These are phyloP conservation scores for Leptinotarsa tumamoca DNA, from an alignment of 2,888 invertebrate species.

Conservation along the genomic window DNA sequence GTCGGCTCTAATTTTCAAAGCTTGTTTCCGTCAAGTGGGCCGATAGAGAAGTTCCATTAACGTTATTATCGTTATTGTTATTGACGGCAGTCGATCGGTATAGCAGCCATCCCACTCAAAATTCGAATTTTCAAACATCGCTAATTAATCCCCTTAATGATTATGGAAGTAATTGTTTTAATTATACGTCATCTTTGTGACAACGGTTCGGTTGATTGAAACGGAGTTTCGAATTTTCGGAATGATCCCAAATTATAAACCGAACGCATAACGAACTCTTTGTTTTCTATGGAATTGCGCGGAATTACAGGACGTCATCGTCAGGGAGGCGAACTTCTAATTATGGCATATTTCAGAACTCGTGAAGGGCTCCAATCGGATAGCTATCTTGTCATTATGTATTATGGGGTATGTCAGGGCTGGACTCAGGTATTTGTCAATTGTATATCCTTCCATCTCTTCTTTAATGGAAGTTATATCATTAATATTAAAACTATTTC, in stretches of 20 bases:
- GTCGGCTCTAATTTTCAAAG: too few species aligned
- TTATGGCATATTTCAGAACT: conserved; percentile 60
- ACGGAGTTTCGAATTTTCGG: conserved; percentile 44
- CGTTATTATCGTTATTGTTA: conserved; percentile 11
- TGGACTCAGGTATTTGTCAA: conserved; percentile 10
- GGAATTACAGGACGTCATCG: conserved; percentile 48
- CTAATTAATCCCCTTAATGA: conserved; percentile 36
- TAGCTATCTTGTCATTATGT: conserved; percentile 65
- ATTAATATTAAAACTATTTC: too few species aligned
- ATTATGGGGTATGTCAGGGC: conserved; percentile 54
- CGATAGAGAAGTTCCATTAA: neutral
- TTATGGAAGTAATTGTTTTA: conserved; percentile 45
- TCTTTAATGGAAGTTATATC: too few species aligned
- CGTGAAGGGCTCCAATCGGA: conserved; percentile 56
- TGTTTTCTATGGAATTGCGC: conserved; percentile 46
- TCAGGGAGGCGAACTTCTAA: conserved; percentile 50
- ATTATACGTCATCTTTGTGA: conserved; percentile 44
- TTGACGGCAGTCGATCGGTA: neutral
- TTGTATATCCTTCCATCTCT: too few species aligned
- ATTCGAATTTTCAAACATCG: conserved; percentile 31
- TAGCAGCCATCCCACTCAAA: neutral
- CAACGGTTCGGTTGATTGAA: conserved; percentile 46
- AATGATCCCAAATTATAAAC: conserved; percentile 49
- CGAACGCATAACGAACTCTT: conserved; percentile 53
- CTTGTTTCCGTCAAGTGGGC: too few species aligned